A percentile compares a stretch with the other conserved stretches of the same genome.
phyloP scores from a whole-genome alignment of 2,113 vertebrate species.

The Neolamprologus fasciatus region DNA sequence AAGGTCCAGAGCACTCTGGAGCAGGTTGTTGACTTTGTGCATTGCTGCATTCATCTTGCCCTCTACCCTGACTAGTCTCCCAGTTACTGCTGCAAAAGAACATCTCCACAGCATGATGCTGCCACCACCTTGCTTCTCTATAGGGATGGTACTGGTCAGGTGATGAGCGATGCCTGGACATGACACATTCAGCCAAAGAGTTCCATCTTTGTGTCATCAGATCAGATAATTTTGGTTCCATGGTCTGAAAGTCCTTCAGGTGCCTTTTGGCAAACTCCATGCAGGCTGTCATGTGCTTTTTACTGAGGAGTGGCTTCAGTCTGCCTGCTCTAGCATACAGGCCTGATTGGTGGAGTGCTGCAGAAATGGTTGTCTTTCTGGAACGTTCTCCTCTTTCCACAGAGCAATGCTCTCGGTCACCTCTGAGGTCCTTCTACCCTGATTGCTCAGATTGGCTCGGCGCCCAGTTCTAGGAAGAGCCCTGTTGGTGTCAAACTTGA shows the following conservation, averaged over 20 bases:
- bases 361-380: background rate
- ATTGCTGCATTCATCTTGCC: background rate
- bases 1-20: background rate
- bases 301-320: background rate
- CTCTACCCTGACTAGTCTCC: background rate
- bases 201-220: background rate
- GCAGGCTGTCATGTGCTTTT: background rate
- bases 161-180: background rate
- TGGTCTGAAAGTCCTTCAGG: background rate
- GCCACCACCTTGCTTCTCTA: background rate
- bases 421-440: background rate
- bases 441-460: background rate
- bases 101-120: background rate
- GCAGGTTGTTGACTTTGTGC: background rate
- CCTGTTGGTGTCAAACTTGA: background rate
- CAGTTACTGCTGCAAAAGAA: background rate
- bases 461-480: background rate
- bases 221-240: background rate
- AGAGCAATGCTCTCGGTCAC: background rate
- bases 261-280: background rate
- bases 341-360: background rate
- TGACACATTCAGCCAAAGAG: background rate
- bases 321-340: background rate
- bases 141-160: background rate
- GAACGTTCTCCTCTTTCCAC: background rate